Evolutionary conservation across 2,888 invertebrate genomes (phyloP).

Genomic region (Rhopalosiphum nymphaeae): DNA sequence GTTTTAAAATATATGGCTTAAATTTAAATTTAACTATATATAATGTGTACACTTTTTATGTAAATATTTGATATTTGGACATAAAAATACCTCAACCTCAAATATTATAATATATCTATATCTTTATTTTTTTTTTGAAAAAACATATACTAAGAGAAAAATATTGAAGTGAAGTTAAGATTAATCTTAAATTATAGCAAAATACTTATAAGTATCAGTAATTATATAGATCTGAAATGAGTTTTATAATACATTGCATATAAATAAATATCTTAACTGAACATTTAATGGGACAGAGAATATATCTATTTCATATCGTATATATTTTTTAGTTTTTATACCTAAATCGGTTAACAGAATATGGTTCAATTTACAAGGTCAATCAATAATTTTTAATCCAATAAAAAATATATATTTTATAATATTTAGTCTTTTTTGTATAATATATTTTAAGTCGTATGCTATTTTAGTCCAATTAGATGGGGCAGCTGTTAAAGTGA

Average conservation of each 20-base stretch:
- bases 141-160: not conserved
- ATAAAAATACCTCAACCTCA: too few species aligned
- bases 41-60: too few species aligned
- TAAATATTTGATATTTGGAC: not conserved
- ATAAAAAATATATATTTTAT: too few species aligned
- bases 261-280: not conserved
- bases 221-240: not conserved
- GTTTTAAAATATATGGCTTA: not conserved
- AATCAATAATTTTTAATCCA: too few species aligned
- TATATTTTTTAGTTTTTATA: not conserved
- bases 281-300: not conserved
- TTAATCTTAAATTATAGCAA: not conserved
- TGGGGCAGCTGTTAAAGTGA: not conserved
- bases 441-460: too few species aligned
- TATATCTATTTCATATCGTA: not conserved
- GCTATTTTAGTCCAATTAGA: not conserved
- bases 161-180: not conserved
- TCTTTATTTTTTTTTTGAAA: not conserved
- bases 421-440: too few species aligned
- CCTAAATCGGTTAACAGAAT: too few species aligned
- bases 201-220: not conserved
- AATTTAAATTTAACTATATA: too few species aligned
- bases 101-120: too few species aligned
- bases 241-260: not conserved
- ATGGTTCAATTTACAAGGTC: too few species aligned